Percentiles rank a stretch among this genome's conserved stretches.
phyloP scores from a whole-genome alignment of 30 jellyfish, hydroid and myxozoan species.

The Mastigias papua region DNA sequence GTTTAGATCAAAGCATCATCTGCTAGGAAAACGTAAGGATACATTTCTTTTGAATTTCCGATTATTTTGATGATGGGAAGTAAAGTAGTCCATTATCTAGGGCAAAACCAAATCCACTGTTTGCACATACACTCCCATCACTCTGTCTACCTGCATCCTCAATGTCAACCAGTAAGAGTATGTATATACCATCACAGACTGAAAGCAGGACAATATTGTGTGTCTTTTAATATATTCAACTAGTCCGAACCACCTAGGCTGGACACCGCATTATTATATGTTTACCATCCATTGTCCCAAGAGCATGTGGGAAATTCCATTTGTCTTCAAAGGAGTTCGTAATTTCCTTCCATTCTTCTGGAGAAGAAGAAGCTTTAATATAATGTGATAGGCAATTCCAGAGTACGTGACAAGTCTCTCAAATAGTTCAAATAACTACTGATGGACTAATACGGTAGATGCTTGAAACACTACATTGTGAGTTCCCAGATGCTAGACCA shows the following conservation, averaged over 20 bases:
- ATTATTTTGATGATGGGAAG: neutral
- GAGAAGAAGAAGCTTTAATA: neutral
- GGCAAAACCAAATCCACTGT: neutral
- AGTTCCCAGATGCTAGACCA: neutral
- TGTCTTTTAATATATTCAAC: neutral
- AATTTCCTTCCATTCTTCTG: neutral
- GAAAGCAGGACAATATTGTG: conserved; percentile 1
- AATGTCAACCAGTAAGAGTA: conserved; percentile 6
- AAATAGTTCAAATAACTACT: neutral
- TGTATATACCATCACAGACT: conserved; percentile 8
- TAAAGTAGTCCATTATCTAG: neutral
- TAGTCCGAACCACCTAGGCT: neutral
- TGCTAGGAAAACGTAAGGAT: neutral
- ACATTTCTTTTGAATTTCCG: neutral
- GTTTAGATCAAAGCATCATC: conserved; percentile 10
- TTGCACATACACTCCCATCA: conserved; percentile 8
- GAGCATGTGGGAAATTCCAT: no score
- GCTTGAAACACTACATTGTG: neutral
- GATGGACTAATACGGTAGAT: neutral
- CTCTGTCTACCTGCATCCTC: conserved; percentile 22
- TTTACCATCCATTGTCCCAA: conserved; percentile 7
- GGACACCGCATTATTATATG: conserved; percentile 13
- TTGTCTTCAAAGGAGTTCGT: neutral
- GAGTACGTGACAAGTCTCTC: neutral
- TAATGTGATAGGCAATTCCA: neutral